Base-by-base conservation (phyloP, 2,888 invertebrate species). In the Bursaphelenchus okinawaensis region DNA sequence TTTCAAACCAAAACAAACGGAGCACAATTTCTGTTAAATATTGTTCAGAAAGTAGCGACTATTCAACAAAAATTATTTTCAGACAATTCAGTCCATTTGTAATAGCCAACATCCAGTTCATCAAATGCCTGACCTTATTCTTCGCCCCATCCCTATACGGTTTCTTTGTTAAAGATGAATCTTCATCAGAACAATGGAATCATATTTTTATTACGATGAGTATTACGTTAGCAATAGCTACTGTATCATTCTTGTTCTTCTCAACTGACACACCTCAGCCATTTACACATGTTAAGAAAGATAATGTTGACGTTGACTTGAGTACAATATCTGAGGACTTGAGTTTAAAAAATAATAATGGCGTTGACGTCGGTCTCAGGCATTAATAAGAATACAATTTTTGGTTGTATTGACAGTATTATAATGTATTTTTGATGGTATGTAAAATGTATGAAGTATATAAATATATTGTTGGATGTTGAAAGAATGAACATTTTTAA, bases 81-180 rank as follows among this genome's bases (percentile, higher is more conserved):
- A 40, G 40, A 27, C 68, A 69, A 31, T 63, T 55, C 55, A 52
- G 54, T 16, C 68, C 72, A 31, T 75, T 78, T 40, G 74, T 78
- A 8, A 68, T 79, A 1, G 76, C 78, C 0, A 75, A 70, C 66
- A 76, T 78, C 40, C 79, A 79, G 52, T 76, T 79, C 68, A 75
- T 76, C 69, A 79, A 79, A 59, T 79, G 78, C 63, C 66, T 79
- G 23, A 75, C 77, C 3, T 66, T 79, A 2, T 76, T 79, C 60
- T 20, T 29, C 16, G 60, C 51, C 4, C 60, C 60, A 2, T 16
- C 50, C 6, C 20, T 59, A 27, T 40, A 54, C 4, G 60, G 50
- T 1, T 23, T 59, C 24, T 59, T 26, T 50, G 60, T 59, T 2
- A 31, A 59, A 16, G 60, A 59, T 28, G 20, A 20, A 29, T 12